These are phyloP conservation scores for Homarus gammarus DNA, from an alignment of 2,888 invertebrate species.

Conservation along the genomic window DNA sequence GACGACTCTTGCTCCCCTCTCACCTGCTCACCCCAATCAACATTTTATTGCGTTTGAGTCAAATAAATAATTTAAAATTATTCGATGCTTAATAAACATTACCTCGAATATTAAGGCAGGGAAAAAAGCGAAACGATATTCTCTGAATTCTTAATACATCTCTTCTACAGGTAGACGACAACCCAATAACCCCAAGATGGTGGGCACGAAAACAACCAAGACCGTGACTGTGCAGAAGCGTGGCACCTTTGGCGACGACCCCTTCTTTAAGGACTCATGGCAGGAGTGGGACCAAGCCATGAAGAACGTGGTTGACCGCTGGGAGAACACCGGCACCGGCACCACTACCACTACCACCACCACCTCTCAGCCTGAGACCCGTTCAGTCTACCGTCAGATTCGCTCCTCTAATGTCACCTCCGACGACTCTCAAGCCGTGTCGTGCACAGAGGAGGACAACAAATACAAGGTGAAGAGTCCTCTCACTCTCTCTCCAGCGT, in stretches of 20 bases:
- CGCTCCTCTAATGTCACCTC: constrained; percentile 75
- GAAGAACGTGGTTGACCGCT: constrained; percentile 73
- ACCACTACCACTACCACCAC: constrained; percentile 63
- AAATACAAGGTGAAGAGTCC: constrained; percentile 69
- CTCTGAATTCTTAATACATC: too few relatives aligned
- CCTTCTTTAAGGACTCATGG: constrained; percentile 76
- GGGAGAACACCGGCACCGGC: constrained; percentile 53
- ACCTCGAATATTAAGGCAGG: too few relatives aligned
- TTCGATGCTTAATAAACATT: too few relatives aligned
- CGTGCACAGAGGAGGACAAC: constrained; percentile 75
- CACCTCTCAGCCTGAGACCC: constrained; percentile 57
- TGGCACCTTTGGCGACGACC: constrained; percentile 71
- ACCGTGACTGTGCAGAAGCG: constrained; percentile 71
- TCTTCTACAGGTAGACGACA: not conserved
- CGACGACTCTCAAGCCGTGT: constrained; percentile 75
- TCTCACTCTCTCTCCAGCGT: too few relatives aligned
- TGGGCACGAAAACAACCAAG: constrained; percentile 70
- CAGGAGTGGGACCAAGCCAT: constrained; percentile 75
- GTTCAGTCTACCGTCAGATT: constrained; percentile 72
- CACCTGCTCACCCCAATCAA: not conserved
- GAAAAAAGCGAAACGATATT: too few relatives aligned
- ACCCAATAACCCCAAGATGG: constrained; percentile 49
- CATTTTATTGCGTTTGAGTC: too few relatives aligned
- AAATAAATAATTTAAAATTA: too few relatives aligned
- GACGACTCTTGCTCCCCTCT: not conserved